phyloP scores from a whole-genome alignment of 2,797 vertebrate species.

The Loriculus beryllinus region DNA sequence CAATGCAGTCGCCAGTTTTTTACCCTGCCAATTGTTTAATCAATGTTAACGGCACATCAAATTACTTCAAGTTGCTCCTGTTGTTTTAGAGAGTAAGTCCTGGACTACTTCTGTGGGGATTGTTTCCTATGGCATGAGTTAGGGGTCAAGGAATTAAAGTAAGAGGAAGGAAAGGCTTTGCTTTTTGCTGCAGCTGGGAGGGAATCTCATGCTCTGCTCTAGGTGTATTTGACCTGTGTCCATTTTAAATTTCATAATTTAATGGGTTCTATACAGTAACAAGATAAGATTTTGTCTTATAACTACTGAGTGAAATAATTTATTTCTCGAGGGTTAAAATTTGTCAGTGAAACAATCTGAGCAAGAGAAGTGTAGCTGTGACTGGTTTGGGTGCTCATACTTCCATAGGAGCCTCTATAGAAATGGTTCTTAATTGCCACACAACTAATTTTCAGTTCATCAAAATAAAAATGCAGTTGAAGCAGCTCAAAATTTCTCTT shows the following conservation, averaged over 20 bases:
- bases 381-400: neutral
- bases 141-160: neutral
- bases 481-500: neutral
- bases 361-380: neutral
- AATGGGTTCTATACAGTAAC: neutral
- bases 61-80: neutral
- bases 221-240: neutral
- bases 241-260: neutral
- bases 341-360: neutral
- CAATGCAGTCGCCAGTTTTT: neutral
- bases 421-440: neutral
- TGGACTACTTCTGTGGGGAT: neutral
- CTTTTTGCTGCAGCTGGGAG: neutral
- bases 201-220: neutral
- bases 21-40: neutral
- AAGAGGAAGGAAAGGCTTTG: neutral
- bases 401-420: neutral
- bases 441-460: neutral
- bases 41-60: neutral
- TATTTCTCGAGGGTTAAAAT: neutral
- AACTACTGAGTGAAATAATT: neutral
- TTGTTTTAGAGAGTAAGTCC: neutral
- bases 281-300: neutral
- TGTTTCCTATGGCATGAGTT: neutral
- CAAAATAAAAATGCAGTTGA: neutral